Evolutionary conservation across 1,140 invertebrate genomes (phyloP).

Genomic region (Trichomalopsis sarcophagae): DNA sequence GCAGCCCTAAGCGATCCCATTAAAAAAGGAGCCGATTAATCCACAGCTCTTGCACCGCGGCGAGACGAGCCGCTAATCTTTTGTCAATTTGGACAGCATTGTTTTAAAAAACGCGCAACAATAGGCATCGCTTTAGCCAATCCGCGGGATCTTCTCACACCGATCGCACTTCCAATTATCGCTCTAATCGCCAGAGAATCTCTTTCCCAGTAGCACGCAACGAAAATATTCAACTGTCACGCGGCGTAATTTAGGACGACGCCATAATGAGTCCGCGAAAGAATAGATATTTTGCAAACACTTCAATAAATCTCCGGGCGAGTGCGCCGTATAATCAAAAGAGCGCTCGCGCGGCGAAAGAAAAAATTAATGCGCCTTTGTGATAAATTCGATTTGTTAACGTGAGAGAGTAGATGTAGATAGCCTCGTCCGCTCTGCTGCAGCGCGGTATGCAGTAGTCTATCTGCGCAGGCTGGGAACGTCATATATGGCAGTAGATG

Average conservation of each 20-base stretch:
- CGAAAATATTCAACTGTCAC: not conserved
- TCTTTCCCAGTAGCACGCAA: not conserved
- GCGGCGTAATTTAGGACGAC: not conserved
- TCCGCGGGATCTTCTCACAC: not conserved
- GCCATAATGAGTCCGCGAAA: not conserved
- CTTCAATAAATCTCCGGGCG: conserved; percentile 34
- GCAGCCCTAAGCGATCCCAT: conserved; percentile 37
- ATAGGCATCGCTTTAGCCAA: no score
- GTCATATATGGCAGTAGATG: conserved; percentile 16
- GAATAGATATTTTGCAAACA: conserved; percentile 37
- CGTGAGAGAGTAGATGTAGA: not conserved
- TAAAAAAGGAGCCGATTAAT: conserved; percentile 11
- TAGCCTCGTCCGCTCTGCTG: not conserved
- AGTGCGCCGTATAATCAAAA: not conserved
- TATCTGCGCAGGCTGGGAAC: conserved; percentile 32
- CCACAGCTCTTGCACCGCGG: not conserved
- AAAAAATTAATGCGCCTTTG: conserved; percentile 28
- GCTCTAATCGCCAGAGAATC: not conserved
- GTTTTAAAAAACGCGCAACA: not conserved
- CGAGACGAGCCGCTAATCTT: conserved; percentile 11
- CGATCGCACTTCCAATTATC: not conserved
- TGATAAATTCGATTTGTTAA: conserved; percentile 46
- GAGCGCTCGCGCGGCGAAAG: not conserved
- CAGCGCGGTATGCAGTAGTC: not conserved
- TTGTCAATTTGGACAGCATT: not conserved